Conservation (phyloP, 2,888 invertebrate genomes). For the Eustalomyia histrio region DNA sequence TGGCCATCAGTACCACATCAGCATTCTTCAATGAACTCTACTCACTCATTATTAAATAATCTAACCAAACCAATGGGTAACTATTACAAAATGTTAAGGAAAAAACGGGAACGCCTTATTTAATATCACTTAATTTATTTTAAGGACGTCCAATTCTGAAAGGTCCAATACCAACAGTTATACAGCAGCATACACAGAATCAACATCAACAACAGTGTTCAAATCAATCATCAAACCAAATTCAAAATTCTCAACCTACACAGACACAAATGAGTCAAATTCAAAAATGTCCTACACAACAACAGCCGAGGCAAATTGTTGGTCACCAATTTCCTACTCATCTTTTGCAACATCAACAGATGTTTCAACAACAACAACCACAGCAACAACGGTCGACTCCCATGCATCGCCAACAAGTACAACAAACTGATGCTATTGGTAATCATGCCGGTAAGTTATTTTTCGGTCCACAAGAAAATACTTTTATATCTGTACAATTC, state of each 20-base stretch:
- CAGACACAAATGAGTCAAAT: slow-evolving; percentile 68
- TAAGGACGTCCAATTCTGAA: slow-evolving; percentile 79
- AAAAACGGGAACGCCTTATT: neutral
- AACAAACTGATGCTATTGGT: neutral
- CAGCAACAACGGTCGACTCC: neutral
- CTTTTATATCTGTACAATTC: no score
- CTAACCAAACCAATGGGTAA: slow-evolving; percentile 71
- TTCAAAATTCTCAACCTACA: slow-evolving; percentile 74
- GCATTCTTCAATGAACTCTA: slow-evolving; percentile 28
- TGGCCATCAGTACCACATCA: slow-evolving; percentile 42
- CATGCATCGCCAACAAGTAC: neutral
- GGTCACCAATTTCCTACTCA: neutral
- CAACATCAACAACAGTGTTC: slow-evolving; percentile 48
- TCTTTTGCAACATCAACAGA: neutral
- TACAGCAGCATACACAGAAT: slow-evolving; percentile 57
- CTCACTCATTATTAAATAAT: slow-evolving; percentile 13
- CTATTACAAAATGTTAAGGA: neutral
- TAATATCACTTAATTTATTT: slow-evolving; percentile 16
- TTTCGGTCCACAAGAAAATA: neutral
- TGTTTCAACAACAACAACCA: neutral
- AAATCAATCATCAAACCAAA: slow-evolving; percentile 71
- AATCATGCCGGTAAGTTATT: neutral
- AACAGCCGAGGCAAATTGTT: neutral
- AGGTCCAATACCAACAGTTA: slow-evolving; percentile 70
- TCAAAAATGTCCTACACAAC: neutral